Evolutionary conservation across 2,888 invertebrate species (phyloP).

Genomic region (Mechanitis messenoides): DNA sequence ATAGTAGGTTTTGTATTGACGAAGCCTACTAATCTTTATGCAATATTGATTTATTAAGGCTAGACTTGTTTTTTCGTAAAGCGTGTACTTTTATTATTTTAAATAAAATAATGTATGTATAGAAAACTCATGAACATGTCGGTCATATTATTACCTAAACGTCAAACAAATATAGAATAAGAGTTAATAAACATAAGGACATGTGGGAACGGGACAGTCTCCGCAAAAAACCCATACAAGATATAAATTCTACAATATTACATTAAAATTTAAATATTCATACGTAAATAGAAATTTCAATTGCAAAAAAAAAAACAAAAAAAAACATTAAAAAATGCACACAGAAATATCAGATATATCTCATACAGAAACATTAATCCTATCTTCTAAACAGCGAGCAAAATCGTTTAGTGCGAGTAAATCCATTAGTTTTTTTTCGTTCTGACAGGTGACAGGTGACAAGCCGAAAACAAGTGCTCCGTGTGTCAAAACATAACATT

Average conservation of each 20-base stretch:
- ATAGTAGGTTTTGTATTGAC: not conserved
- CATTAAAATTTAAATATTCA: not conserved
- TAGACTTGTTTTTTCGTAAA: no score
- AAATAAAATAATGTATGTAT: no score
- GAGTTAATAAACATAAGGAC: no score
- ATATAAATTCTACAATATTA: no score
- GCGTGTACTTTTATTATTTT: no score
- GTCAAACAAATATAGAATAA: no score
- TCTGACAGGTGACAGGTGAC: constrained; percentile 59
- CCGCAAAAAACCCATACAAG: no score
- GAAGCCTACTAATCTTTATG: not conserved
- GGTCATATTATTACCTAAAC: no score
- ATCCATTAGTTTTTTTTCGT: constrained; percentile 32
- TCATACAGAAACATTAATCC: constrained; percentile 37
- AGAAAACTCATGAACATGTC: no score
- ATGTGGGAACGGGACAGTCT: no score
- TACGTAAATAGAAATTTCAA: not conserved
- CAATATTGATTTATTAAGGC: no score
- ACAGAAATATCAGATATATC: constrained; percentile 7
- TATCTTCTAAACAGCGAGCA: constrained; percentile 28
- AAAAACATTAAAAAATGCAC: not conserved
- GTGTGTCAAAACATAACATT: constrained; percentile 47
- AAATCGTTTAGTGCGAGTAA: constrained; percentile 11
- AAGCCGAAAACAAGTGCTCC: constrained; percentile 22
- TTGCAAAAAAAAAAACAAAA: not conserved